Conservation (phyloP, 2,888 invertebrate species). For the Tipula unca region DNA sequence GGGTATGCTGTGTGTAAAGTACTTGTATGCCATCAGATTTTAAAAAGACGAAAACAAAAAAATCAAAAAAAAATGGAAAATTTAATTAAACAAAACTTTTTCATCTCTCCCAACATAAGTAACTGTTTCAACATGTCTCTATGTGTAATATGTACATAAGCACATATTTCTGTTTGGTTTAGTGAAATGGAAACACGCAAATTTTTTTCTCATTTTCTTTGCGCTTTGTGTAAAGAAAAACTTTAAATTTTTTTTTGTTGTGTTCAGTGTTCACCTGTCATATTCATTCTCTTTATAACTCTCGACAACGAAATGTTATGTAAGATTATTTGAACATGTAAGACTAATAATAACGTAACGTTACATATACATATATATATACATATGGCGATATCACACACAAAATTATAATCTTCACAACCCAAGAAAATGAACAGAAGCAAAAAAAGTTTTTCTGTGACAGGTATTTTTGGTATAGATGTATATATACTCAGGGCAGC, state of each 20-base stretch:
- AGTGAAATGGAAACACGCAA: background rate
- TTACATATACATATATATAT: background rate
- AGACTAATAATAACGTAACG: background rate
- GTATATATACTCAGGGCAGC: too few relatives aligned
- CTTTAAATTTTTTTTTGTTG: background rate
- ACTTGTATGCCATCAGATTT: too few relatives aligned
- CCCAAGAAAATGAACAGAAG: background rate
- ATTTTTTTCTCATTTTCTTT: background rate
- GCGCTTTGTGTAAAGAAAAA: background rate
- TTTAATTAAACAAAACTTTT: too few relatives aligned
- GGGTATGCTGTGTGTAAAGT: too few relatives aligned
- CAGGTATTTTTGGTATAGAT: too few relatives aligned
- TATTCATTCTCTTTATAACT: background rate
- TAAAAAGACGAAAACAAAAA: too few relatives aligned
- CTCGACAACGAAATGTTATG: background rate
- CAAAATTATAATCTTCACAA: background rate
- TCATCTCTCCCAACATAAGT: too few relatives aligned
- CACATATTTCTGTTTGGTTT: slow-evolving; percentile 4
- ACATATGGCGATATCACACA: background rate
- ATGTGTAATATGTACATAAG: background rate
- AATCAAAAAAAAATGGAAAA: too few relatives aligned
- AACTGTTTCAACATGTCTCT: background rate
- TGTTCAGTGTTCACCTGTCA: background rate
- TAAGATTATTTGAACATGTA: background rate
- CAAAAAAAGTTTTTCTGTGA: background rate